Percentiles rank a stretch among this genome's conserved stretches.
Conservation (phyloP, 1,140 invertebrate species). For the Formica selysi region DNA sequence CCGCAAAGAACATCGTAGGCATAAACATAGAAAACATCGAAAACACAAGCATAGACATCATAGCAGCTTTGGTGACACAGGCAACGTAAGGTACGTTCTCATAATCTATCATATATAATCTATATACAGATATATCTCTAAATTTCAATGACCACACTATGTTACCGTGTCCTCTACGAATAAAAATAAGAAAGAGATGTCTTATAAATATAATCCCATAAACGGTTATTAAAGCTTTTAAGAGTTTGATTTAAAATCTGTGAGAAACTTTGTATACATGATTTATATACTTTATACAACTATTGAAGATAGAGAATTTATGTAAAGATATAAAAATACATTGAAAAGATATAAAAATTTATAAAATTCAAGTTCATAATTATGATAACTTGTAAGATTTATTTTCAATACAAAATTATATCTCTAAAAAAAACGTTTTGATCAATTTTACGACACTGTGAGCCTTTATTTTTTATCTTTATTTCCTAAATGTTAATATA, state of each 20-base stretch:
- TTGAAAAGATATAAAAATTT: background rate
- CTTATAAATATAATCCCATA: too few relatives aligned
- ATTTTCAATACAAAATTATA: background rate
- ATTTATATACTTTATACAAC: background rate
- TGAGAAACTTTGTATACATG: background rate
- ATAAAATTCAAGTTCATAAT: background rate
- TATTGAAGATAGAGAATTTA: background rate
- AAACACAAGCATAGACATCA: slow-evolving; percentile 90
- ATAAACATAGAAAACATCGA: slow-evolving; percentile 92
- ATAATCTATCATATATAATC: background rate
- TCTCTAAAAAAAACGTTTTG: background rate
- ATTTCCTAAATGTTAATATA: slow-evolving; percentile 13
- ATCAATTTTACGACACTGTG: background rate
- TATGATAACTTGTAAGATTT: slow-evolving; percentile 15
- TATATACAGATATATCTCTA: too few relatives aligned
- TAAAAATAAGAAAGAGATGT: too few relatives aligned
- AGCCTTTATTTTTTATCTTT: background rate
- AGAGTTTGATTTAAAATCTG: too few relatives aligned
- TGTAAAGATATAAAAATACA: too few relatives aligned
- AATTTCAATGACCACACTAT: too few relatives aligned
- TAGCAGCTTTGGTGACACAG: slow-evolving; percentile 81
- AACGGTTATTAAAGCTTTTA: too few relatives aligned
- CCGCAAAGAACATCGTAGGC: slow-evolving; percentile 90
- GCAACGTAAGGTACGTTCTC: slow-evolving; percentile 77
- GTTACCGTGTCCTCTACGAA: too few relatives aligned